Evolutionary conservation across 2,113 vertebrate genomes (phyloP), one percentile per base, ranked within the genome.

Genomic region (Xenopus tropicalis): DNA sequence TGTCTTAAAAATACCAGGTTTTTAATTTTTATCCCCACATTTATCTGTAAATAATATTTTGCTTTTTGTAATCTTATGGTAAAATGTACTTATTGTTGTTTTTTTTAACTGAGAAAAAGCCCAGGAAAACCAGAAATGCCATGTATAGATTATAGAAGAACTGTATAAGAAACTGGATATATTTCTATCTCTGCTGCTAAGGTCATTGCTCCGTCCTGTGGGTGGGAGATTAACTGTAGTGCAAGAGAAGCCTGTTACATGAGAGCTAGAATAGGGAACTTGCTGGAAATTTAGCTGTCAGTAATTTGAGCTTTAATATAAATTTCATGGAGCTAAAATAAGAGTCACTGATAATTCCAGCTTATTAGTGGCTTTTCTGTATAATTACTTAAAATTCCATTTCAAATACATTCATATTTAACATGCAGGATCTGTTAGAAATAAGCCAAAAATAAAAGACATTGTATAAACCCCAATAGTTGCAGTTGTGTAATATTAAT

Each of bases 261-360:
- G 59, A 64, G 62, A 43, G 13, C 14, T 42, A 21, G 4, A 29
- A 64, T 64, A n/a, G 29, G 7, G 11, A 44, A 44, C 7, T 59
- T 68, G 65, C 44, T 74, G 72, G 64, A 56, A 74, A 54, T 64
- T n/a, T 64, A 43, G 23, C 62, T 37, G 61, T 10, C 37, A 69
- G 72, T 68, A 61, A 74, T 74, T 13, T 42, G 65, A 74, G 51
- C 64, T 67, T n/a, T 61, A 69, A 61, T 74, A 68, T 74, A 68
- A 63, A 61, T 68, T 74, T 74, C 72, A 69, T 68, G 64, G 57
- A 74, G 72, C 64, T 68, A 74, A 67, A 74, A 68, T 74, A 62
- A 52, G 65, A 68, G 21, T 68, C 72, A 42, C 72, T 52, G 65
- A 74, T 68, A 62, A 51, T 58, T 62, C 59, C 19, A 62, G 19